Evolutionary conservation across 2,797 vertebrate species (phyloP).

Genomic region (Crenuchus spilurus): DNA sequence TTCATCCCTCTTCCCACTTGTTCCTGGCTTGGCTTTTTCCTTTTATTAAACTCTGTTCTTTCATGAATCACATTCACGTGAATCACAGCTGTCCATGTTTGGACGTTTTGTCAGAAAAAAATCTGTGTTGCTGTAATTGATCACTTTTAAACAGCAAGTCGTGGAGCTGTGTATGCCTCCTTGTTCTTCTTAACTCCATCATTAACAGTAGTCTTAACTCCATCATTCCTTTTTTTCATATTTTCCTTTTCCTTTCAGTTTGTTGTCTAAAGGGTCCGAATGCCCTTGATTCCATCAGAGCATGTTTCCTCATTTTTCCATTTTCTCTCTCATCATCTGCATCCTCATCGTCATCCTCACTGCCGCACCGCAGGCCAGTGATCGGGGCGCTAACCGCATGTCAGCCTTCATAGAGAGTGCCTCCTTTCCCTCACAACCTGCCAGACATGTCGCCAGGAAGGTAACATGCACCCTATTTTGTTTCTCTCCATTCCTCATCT

Average conservation of each 20-base stretch:
- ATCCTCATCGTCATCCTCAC: constrained; percentile 35
- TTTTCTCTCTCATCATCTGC: constrained; percentile 69
- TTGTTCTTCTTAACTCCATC: background rate
- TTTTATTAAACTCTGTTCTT: background rate
- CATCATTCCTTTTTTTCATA: background rate
- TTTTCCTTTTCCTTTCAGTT: constrained; percentile 31
- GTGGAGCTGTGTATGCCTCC: background rate
- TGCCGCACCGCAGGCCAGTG: constrained; percentile 78
- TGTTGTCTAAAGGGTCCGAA: constrained; percentile 36
- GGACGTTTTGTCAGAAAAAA: too few relatives aligned
- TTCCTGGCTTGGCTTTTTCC: background rate
- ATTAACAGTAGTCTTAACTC: background rate
- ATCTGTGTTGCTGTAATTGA: too few relatives aligned
- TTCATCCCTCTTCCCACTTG: background rate
- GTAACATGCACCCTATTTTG: constrained; percentile 74
- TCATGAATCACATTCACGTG: background rate
- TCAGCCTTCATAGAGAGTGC: constrained; percentile 88
- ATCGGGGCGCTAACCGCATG: constrained; percentile 86
- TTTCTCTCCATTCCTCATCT: constrained; percentile 43
- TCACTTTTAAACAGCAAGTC: background rate
- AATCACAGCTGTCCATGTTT: too few relatives aligned
- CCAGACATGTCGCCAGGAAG: constrained; percentile 86
- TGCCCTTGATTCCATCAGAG: constrained; percentile 12
- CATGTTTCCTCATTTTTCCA: constrained; percentile 27
- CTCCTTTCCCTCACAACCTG: constrained; percentile 80